phyloP scores from a whole-genome alignment of 1,140 invertebrate genomes.

The Ceratina japonica region DNA sequence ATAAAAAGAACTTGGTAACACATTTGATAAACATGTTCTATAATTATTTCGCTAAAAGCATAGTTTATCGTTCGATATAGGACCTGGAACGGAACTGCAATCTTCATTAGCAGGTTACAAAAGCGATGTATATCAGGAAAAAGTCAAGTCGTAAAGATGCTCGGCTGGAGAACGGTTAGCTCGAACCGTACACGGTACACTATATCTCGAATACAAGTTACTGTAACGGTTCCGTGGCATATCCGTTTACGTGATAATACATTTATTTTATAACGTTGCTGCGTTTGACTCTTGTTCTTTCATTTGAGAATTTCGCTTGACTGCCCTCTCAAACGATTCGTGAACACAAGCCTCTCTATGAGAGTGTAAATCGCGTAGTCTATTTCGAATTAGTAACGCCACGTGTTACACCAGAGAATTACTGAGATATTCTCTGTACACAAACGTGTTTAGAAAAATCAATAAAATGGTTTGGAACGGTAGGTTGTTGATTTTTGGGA shows the following conservation, averaged over 20 bases:
- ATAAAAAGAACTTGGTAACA: too few species aligned
- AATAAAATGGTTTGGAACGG: background rate
- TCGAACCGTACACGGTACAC: conserved; percentile 2
- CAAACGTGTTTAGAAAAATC: background rate
- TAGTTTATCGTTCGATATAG: too few species aligned
- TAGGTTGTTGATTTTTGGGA: conserved; percentile 5
- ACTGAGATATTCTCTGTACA: background rate
- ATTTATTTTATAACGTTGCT: conserved; percentile 52
- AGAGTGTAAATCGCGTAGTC: background rate
- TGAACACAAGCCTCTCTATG: background rate
- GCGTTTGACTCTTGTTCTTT: conserved; percentile 29
- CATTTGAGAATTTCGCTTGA: conserved; percentile 5
- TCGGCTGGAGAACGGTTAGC: conserved; percentile 1
- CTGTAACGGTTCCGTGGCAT: conserved; percentile 62
- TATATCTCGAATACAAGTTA: conserved; percentile 51
- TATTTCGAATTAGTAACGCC: background rate
- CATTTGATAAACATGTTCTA: background rate
- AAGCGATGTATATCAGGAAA: background rate
- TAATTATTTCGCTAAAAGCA: too few species aligned
- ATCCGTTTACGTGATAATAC: conserved; percentile 66
- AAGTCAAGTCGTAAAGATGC: background rate
- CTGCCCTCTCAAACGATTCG: background rate
- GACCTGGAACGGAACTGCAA: too few species aligned
- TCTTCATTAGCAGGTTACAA: too few species aligned
- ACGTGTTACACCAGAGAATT: background rate